Evolutionary conservation across 2,888 invertebrate genomes (phyloP), one percentile per base, ranked within the genome.

Genomic region (Fragum whitleyi): DNA sequence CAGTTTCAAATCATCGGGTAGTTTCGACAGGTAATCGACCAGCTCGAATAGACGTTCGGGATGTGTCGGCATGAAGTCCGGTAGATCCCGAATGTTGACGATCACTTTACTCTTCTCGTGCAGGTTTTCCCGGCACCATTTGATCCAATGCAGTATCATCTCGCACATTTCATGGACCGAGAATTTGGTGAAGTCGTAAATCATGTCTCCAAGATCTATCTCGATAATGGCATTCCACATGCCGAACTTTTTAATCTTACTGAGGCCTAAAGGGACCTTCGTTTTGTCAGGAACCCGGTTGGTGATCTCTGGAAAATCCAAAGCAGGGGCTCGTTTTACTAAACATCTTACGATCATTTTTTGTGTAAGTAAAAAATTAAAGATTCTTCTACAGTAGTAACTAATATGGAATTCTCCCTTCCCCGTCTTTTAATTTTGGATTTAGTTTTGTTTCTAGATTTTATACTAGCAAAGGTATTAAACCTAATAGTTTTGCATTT

Each of bases 71-170:
- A 79, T 79, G 39, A 47, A 28, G 28, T 79, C 79, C 19, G 79
- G 79, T 11, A 59, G 79, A 47, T 79, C 74, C 14, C 79, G 67
- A 29, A 74, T 39, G 29, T 61, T 79, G 5, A 77, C 47, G 29
- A 77, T 51, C 28, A 77, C 57, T 39, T 67, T 62, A 16, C 39
- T 29, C n/a, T 73, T 26, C 39, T 51, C 42, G 28, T 53, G 19
- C 16, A 77, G 72, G 51, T 77, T 73, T 2, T 32, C 61, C 26
- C 47, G 55, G 26, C 28, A 26, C 70, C 70, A 70, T 14, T 23
- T 55, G 36, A 70, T 55, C 70, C 70, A 67, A 26, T 53, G 47
- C 26, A 29, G 16, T 5, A 74, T 29, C 16, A 74, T 51, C 19
- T 19, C 16, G 32, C 67, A 67, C 57, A 74, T 67, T 28, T 74